phyloP scores from a whole-genome alignment of 2,113 vertebrate genomes.

The Neodontobutis hainanensis region DNA sequence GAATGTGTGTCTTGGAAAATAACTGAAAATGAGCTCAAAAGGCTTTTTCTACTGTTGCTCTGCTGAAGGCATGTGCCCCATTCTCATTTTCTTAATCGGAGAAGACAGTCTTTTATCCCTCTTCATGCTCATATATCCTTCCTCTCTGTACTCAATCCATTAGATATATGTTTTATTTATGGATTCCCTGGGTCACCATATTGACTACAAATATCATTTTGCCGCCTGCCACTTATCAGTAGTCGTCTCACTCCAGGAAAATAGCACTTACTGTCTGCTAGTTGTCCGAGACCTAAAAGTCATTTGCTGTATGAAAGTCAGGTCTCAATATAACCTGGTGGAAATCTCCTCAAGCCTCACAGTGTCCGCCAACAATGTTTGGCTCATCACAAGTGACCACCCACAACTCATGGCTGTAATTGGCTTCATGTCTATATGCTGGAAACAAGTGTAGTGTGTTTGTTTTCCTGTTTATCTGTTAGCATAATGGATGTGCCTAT shows the following conservation, averaged over 20 bases:
- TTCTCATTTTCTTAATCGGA: too few species aligned
- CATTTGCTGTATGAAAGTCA: not conserved
- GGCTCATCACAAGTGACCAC: slow-evolving; percentile 34
- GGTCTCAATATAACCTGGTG: not conserved
- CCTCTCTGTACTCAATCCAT: not conserved
- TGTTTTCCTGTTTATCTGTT: slow-evolving; percentile 56
- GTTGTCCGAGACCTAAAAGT: slow-evolving; percentile 18
- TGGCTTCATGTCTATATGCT: slow-evolving; percentile 52
- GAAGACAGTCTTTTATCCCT: not conserved
- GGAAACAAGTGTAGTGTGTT: slow-evolving; percentile 40
- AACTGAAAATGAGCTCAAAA: too few species aligned
- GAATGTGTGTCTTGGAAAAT: too few species aligned
- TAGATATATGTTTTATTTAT: slow-evolving; percentile 9
- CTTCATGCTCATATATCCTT: not conserved
- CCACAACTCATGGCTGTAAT: slow-evolving; percentile 44
- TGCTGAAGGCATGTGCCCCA: too few species aligned
- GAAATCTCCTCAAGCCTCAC: slow-evolving; percentile 3
- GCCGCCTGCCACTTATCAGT: slow-evolving; percentile 34
- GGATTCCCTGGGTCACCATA: slow-evolving; percentile 1
- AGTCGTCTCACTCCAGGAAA: slow-evolving; percentile 44
- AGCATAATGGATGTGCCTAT: slow-evolving; percentile 50
- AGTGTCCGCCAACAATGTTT: slow-evolving; percentile 24
- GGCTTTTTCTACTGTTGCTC: too few species aligned
- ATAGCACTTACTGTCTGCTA: slow-evolving; percentile 28
- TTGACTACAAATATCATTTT: slow-evolving; percentile 30